Conservation (phyloP, 1,140 invertebrate genomes). For the Protaetia brevitarsis region DNA sequence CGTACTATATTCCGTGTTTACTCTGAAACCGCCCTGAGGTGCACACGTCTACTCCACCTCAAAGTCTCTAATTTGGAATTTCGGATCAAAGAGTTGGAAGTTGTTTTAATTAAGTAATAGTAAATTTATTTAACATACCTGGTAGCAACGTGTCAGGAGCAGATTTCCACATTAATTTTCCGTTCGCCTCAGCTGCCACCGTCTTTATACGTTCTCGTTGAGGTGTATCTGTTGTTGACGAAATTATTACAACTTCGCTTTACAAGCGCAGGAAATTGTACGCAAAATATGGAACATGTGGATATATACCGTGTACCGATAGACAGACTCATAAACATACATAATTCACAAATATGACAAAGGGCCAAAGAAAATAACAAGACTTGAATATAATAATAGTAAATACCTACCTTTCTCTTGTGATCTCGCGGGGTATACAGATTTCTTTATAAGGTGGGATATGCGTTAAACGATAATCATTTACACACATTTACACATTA, state of each 20-base stretch:
- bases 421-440: too few species aligned
- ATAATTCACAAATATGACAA: neutral
- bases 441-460: too few species aligned
- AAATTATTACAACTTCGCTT: constrained; percentile 1
- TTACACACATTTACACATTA: too few species aligned
- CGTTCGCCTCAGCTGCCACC: neutral
- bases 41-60: too few species aligned
- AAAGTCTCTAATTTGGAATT: neutral
- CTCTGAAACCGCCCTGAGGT: too few species aligned
- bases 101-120: constrained; percentile 11
- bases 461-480: too few species aligned
- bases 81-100: constrained; percentile 14
- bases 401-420: too few species aligned
- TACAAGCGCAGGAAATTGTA: neutral
- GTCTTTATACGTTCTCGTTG: neutral
- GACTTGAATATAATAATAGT: neutral
- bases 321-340: neutral
- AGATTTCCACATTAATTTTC: constrained; percentile 2
- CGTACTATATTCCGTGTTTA: too few species aligned
- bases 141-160: constrained; percentile 1
- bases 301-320: neutral
- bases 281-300: neutral
- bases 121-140: constrained; percentile 13
- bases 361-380: neutral
- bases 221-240: constrained; percentile 3